phyloP scores from a whole-genome alignment of 2,888 invertebrate species.

The Ethmia dodecea region DNA sequence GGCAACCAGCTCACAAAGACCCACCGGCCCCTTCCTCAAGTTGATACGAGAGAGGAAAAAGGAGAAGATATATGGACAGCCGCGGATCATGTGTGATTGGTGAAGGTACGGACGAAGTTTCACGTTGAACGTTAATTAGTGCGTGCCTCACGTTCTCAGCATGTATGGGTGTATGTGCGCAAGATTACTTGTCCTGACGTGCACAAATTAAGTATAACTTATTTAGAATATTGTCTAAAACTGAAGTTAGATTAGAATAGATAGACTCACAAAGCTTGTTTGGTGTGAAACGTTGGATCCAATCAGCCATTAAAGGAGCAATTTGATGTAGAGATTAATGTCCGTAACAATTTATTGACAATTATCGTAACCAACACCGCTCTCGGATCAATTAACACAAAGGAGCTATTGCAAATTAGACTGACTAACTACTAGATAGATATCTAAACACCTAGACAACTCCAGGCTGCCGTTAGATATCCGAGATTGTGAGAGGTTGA shows the following conservation, averaged over 20 bases:
- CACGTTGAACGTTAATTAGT: slow-evolving; percentile 75
- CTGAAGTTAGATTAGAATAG: slow-evolving; percentile 24
- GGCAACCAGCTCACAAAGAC: slow-evolving; percentile 50
- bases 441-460: slow-evolving; percentile 32
- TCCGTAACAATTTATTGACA: slow-evolving; percentile 71
- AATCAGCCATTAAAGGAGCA: slow-evolving; percentile 46
- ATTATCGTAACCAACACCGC: slow-evolving; percentile 65
- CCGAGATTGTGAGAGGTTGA: slow-evolving; percentile 25
- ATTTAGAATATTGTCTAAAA: too few relatives aligned
- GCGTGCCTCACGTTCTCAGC: slow-evolving; percentile 65
- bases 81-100: slow-evolving; percentile 52
- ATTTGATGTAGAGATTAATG: slow-evolving; percentile 70
- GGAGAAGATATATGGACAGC: slow-evolving; percentile 43
- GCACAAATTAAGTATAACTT: slow-evolving; percentile 34
- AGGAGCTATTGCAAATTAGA: slow-evolving; percentile 69
- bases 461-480: slow-evolving; percentile 25
- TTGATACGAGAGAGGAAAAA: slow-evolving; percentile 36
- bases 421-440: slow-evolving; percentile 44
- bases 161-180: slow-evolving; percentile 52
- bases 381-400: slow-evolving; percentile 71
- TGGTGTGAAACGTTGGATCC: slow-evolving; percentile 32
- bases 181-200: slow-evolving; percentile 42
- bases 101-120: slow-evolving; percentile 57
- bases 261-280: slow-evolving; percentile 18
- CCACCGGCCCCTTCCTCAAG: slow-evolving; percentile 39